Percentiles rank a stretch among this genome's conserved stretches.
These are phyloP conservation scores for Anthoscopus minutus DNA, from an alignment of 2,113 vertebrate species.

Conservation along the genomic window DNA sequence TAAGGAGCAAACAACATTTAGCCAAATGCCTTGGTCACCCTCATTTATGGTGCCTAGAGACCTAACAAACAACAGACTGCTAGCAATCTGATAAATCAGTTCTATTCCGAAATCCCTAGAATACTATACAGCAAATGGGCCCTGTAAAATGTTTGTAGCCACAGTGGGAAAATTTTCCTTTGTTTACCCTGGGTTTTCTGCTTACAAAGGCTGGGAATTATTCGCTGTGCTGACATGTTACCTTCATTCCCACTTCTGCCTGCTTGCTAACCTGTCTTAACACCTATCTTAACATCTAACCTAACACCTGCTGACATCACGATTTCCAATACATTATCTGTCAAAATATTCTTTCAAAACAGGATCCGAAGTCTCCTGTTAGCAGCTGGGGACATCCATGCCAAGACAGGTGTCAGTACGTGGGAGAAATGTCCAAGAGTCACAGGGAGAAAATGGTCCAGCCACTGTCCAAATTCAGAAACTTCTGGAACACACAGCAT, in stretches of 20 bases:
- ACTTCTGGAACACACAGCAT: neutral
- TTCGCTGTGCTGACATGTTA: neutral
- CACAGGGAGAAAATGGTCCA: neutral
- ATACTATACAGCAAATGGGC: neutral
- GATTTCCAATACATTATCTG: neutral
- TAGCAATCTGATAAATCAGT: neutral
- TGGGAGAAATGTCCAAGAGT: neutral
- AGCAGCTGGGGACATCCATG: neutral
- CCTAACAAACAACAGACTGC: slow-evolving; percentile 49
- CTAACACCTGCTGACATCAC: neutral
- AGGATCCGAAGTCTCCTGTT: neutral
- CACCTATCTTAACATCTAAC: too few relatives aligned
- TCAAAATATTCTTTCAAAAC: neutral
- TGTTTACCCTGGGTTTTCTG: neutral
- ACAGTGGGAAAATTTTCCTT: neutral
- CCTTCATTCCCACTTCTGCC: neutral
- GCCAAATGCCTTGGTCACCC: slow-evolving; percentile 16
- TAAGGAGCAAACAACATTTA: slow-evolving; percentile 28
- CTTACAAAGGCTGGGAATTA: neutral
- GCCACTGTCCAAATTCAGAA: neutral
- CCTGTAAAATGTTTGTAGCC: neutral
- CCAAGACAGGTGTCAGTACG: neutral
- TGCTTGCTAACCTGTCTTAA: neutral
- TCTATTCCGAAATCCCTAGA: neutral
- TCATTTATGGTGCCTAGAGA: slow-evolving; percentile 48